A percentile compares a stretch with the other conserved stretches of the same genome.
phyloP scores from a whole-genome alignment of 2,797 vertebrate genomes.

The Sandelia bainsii region DNA sequence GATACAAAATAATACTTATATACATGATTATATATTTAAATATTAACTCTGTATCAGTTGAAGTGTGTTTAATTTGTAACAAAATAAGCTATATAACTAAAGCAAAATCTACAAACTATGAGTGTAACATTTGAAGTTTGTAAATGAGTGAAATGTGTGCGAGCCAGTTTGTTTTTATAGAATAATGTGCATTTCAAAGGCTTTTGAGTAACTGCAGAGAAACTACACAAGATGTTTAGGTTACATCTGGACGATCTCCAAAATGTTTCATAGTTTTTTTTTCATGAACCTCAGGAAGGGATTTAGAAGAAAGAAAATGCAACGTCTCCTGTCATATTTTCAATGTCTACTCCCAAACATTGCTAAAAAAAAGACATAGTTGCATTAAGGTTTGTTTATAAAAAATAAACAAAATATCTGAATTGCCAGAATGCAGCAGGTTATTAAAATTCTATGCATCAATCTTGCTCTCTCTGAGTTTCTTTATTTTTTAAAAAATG shows the following conservation, averaged over 20 bases:
- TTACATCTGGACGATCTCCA: conserved; percentile 55
- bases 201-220: conserved; percentile 2
- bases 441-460: neutral
- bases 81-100: neutral
- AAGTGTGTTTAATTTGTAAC: conserved; percentile 9
- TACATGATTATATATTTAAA: neutral
- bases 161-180: neutral
- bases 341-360: conserved; percentile 1
- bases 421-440: conserved; percentile 15
- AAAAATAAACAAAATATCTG: conserved; percentile 17
- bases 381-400: conserved; percentile 10
- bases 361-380: conserved; percentile 1
- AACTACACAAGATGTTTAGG: conserved; percentile 35
- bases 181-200: conserved; percentile 1
- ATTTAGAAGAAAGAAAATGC: conserved; percentile 47
- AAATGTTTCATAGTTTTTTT: conserved; percentile 49
- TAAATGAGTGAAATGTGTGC: neutral
- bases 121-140: neutral
- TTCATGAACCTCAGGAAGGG: conserved; percentile 11
- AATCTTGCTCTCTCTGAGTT: neutral
- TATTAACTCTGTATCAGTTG: neutral
- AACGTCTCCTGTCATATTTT: conserved; percentile 33
- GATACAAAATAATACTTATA: neutral
- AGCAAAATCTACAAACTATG: neutral
- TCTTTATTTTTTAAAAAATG: neutral